Base-by-base conservation (phyloP, 1,140 invertebrate species). In the Uloborus diversus region DNA sequence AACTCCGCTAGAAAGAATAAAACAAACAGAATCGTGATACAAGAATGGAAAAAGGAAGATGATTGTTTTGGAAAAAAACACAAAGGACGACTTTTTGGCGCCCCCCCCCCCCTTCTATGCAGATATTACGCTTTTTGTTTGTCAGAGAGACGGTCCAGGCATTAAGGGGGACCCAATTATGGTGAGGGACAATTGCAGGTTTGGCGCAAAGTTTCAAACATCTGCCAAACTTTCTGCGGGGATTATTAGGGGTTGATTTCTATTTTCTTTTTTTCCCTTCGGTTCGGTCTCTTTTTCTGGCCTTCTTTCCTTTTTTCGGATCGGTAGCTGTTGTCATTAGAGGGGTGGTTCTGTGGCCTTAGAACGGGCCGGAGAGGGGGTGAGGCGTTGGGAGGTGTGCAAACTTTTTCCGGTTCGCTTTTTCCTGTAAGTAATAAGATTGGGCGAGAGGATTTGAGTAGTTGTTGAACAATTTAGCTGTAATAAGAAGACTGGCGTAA, bases 271-370 rank as follows among this genome's bases (percentile, higher is more conserved):
- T 57, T 71, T 71, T 47, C 1, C 25, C 25, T n/a, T n/a, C 3
- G 47, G 69, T 25, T 27, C 7, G 23, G 32, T 20, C 1, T 27
- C 14, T 30, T 37, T 51, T 66, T n/a, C 11, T 13, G 17, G 3
- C n/a, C 7, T 23, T 3, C 27, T 25, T 42, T 42, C 25, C 42
- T 61, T 61, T 42, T 73, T 73, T 64, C 56, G 61, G 57, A 28
- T 51, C 71, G 71, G 71, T 75, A 75, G 71, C 61, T 75, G 57
- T 75, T 64, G 71, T 75, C 71, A 75, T 75, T 75, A 75, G 42
- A 53, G 59, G 71, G 71, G 71, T 64, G 71, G 62, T 64, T 32
- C 71, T 28, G 20, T n/a, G 25, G 30, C 42, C 37, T 49, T 51
- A 53, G 71, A 42, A 59, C 57, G 71, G 62, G 57, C 57, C 4